A percentile compares a stretch with the other conserved stretches of the same genome.
Conservation (phyloP, 2,113 vertebrate genomes). For the Ptilorrhoa leucosticta region DNA sequence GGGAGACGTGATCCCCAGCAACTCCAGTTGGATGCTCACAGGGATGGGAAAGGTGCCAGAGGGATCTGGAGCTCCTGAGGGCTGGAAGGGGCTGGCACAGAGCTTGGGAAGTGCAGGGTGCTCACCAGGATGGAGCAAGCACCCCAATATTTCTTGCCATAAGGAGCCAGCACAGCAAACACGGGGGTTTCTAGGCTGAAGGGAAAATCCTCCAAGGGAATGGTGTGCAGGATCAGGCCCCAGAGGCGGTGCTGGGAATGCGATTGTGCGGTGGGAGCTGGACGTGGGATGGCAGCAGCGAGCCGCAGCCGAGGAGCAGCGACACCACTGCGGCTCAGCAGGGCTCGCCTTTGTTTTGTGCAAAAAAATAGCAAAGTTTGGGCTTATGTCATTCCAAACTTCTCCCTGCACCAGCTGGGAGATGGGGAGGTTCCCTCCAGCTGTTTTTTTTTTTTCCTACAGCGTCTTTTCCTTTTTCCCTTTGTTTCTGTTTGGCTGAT, state of each 20-base stretch:
- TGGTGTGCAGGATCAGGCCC: not conserved
- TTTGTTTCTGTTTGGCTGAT: not conserved
- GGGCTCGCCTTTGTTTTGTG: not conserved
- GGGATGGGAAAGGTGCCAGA: not conserved
- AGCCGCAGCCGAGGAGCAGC: not conserved
- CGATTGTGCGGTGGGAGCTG: not conserved
- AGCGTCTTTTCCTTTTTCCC: not conserved
- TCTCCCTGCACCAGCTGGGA: not conserved
- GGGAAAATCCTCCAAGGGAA: accelerated
- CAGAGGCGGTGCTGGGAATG: accelerated
- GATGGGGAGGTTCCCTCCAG: not conserved
- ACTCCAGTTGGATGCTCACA: too few species aligned
- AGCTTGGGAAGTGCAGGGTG: accelerated
- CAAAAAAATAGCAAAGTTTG: not conserved
- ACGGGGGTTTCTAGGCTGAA: not conserved
- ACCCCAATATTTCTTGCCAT: accelerated
- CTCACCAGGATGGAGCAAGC: accelerated
- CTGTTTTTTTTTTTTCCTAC: not conserved
- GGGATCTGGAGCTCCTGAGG: not conserved
- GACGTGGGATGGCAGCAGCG: constrained; percentile 42
- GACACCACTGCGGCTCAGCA: accelerated
- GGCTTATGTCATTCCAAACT: not conserved
- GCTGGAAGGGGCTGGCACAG: accelerated
- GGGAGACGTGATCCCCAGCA: not conserved
- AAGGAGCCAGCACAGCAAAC: not conserved